Base-by-base conservation (phyloP, 2,888 invertebrate species). In the Tinea pellionella region DNA sequence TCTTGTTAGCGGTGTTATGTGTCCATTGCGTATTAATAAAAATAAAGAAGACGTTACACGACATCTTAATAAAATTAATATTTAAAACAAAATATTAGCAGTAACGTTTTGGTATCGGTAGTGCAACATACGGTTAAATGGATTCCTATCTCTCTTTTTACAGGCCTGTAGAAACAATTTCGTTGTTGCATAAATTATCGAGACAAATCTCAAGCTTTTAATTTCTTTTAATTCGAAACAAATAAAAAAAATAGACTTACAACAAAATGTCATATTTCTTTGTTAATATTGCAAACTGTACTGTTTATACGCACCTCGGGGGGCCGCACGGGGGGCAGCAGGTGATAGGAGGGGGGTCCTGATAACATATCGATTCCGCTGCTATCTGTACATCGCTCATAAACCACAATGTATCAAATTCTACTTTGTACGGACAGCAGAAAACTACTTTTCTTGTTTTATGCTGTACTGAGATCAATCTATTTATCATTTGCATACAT, bases 351-450 rank as follows among this genome's bases (percentile, higher is more conserved):
- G 63, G 65, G 64, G 63, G 61, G 63, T 60, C 60, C 67, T 67
- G 78, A 78, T 78, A 77, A 70, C 65, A 65, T 69, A 77, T 78
- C 75, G 75, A 75, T 74, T 70, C 67, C 37, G 16, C 9, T 69
- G 65, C 67, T 72, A 77, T 75, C 77, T 69, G 60, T 63, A 61
- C 65, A 72, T 73, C 73, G 65, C 66, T 65, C 68, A 73, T 68
- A 69, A 68, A 73, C 71, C 70, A 68, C 66, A 70, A 68, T 68
- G 67, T 66, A 70, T 60, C 59, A 59, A 59, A 59, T 57, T 53
- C 53, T 16, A 51, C 51, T 24, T 24, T 53, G 53, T 53, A 53
- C 53, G 24, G 53, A 53, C 53, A 53, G 53, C 53, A 53, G 19
- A 18, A 53, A n/a, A 16, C 53, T 24, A 16, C 47, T 16, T 16